Percentiles rank a stretch among this genome's conserved stretches.
Conservation (phyloP, 2,797 vertebrate genomes). For the Philypnodon macrostomus region DNA sequence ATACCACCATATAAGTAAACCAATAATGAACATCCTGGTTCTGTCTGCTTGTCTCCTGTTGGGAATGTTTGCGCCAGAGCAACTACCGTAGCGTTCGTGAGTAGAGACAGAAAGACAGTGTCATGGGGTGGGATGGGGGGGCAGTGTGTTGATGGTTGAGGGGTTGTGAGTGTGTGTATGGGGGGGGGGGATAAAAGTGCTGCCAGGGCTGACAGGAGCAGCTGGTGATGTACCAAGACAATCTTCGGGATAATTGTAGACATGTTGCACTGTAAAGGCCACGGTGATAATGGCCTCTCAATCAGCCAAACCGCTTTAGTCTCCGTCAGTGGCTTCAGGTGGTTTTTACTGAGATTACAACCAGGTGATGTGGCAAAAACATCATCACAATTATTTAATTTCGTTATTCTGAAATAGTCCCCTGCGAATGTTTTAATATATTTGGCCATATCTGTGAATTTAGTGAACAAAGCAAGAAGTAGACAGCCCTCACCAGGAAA, state of each 20-base stretch:
- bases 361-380: neutral
- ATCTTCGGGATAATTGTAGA: conserved; percentile 65
- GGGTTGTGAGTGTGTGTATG: too few species aligned
- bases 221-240: conserved; percentile 62
- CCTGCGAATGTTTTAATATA: too few species aligned
- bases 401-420: too few species aligned
- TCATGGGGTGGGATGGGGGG: neutral
- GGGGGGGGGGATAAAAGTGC: conserved; percentile 8
- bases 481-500: too few species aligned
- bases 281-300: conserved; percentile 29
- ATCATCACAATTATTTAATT: too few species aligned
- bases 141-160: conserved; percentile 3
- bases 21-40: too few species aligned
- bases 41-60: conserved; percentile 23
- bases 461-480: too few species aligned
- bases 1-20: too few species aligned
- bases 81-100: conserved; percentile 14
- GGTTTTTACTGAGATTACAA: conserved; percentile 16
- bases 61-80: conserved; percentile 28
- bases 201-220: conserved; percentile 46
- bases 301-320: conserved; percentile 22
- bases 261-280: conserved; percentile 50
- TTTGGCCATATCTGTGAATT: too few species aligned
- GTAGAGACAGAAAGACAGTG: conserved; percentile 9
- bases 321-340: conserved; percentile 7